Base-by-base conservation (phyloP, 2,113 vertebrate genomes). In the Colius striatus region DNA sequence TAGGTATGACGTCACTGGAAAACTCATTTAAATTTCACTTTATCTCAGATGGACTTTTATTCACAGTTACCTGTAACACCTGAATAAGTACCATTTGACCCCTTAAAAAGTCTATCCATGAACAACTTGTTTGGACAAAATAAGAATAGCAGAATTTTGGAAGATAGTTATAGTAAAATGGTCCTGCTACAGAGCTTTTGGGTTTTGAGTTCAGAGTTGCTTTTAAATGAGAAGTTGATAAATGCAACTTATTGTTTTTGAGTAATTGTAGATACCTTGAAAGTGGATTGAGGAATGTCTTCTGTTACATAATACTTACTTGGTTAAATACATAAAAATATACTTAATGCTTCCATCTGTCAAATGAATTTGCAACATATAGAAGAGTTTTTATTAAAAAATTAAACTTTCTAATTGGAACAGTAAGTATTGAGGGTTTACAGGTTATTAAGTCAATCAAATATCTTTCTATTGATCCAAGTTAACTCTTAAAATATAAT, bases 61-160 rank as follows among this genome's bases (percentile, higher is more conserved):
- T 5, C 14, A 13, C 6, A n/a, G 1, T 61, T 51, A 20, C 5
- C 30, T 76, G 5, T 54, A 62, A 36, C 11, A 51, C 22, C 6
- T 20, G 34, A 60, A 0, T 20, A 72, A 72, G 16, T 38, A 12
- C 0, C 0, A 8, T 70, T 66, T 58, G 27, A 6, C 43, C 41
- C 4, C 23, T 60, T 84, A n/a, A 76, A 66, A 61, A 54, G 5
- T 55, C 18, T 73, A 27, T 4, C 32, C 3, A 6, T 27, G 23
- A 10, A 55, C 76, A 41, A 18, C 27, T 91, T 7, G 13, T 70
- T 77, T 72, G 34, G 30, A 22, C 17, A 58, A 65, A 76, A 50
- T 25, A 55, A 78, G 12, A 47, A 8, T 60, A 68, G n/a, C 36
- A 50, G 29, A 61, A 30, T 70, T 92, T 73, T 68, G 66, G 76